Evolutionary conservation across 1,140 invertebrate genomes (phyloP), one percentile per base, ranked within the genome.

Genomic region (Steinernema khuongi): DNA sequence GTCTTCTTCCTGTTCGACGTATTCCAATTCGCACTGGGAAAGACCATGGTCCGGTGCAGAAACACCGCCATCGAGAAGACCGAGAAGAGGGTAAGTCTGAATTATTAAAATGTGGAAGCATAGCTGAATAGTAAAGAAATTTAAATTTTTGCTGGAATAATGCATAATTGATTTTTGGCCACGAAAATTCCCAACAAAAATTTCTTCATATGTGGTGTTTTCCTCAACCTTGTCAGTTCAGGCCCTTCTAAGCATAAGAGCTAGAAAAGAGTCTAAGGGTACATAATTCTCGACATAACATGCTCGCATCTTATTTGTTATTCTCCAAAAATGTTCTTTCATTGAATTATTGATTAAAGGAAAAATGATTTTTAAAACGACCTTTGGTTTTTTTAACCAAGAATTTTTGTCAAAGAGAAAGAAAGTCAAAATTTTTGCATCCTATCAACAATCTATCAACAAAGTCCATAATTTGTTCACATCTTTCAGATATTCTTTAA

Each of bases 1-100:
- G 86, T 88, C n/a, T 91, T 91, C 78, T 72, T 90, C 22, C 69
- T 88, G 2, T 90, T 91, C 80, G 91, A 91, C 84, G 87, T 89
- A 17, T 78, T 90, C 68, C 87, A 19, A 86, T 87, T 28, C 71
- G 87, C 32, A 86, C 85, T 73, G 86, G 88, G 77, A 82, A 87
- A 80, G 19, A 77, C 77, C 1, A 75, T 86, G 76, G 75, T 83
- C 22, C 68, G 74, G 50, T 88, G 87, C 67, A 83, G 87, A 70
- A 79, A 84, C 17, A 86, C 86, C 66, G 85, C 87, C 0, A 85
- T 86, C 22, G 67, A 77, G 67, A 74, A 82, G 1, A 85, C 86
- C 0, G 86, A 86, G 72, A 71, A 84, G 36, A 74, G 86, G 67
- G 81, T 86, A 11, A 79, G 80, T 67, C 43, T 18, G n/a, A 29